phyloP scores from a whole-genome alignment of 2,113 vertebrate species.

The Gracilinanus agilis region DNA sequence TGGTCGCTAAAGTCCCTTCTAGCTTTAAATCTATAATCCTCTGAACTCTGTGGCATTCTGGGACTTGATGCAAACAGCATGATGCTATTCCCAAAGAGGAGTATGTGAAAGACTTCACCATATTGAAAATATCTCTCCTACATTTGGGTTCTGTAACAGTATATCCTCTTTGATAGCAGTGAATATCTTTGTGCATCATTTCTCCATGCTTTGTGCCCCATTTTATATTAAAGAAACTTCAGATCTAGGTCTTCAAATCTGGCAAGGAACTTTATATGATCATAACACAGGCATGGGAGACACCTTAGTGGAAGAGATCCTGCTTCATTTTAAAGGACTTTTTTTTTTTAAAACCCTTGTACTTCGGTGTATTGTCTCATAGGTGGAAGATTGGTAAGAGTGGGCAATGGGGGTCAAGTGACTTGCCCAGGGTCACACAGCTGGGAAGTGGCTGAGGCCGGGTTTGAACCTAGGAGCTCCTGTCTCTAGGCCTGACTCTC shows the following conservation, averaged over 20 bases:
- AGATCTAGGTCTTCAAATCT: background rate
- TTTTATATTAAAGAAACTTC: background rate
- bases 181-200: background rate
- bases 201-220: background rate
- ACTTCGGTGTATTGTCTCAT: too few relatives aligned
- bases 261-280: background rate
- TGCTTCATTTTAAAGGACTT: background rate
- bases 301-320: background rate
- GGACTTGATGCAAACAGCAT: background rate
- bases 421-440: too few relatives aligned
- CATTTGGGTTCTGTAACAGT: background rate
- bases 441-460: too few relatives aligned
- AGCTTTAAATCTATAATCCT: background rate
- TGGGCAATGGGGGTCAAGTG: too few relatives aligned
- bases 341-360: too few relatives aligned
- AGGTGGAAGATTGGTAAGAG: too few relatives aligned
- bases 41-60: background rate
- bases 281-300: background rate
- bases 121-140: background rate
- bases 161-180: background rate
- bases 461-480: too few relatives aligned
- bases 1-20: background rate
- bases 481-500: too few relatives aligned
- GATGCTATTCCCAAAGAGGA: background rate
- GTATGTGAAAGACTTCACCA: background rate